Base-by-base conservation (phyloP, 2,797 vertebrate species). In the Chelon labrosus region DNA sequence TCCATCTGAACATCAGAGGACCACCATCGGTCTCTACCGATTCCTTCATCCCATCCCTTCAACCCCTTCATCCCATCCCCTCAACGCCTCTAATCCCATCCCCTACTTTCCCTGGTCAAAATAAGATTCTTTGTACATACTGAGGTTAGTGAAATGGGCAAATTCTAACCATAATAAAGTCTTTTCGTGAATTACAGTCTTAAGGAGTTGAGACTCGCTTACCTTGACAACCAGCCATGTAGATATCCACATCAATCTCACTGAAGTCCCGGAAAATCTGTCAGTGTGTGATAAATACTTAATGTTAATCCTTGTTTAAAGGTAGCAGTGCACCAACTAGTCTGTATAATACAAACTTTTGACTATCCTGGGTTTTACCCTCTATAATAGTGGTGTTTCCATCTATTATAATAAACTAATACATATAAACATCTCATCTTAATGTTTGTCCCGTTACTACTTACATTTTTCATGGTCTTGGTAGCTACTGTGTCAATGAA, bases 181-280 rank as follows among this genome's bases (percentile, higher is more conserved):
- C 11, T 37, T 10, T 41, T 46, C 12, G 10, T 13, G 3, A 27
- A 4, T 3, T 4, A 27, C 47, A 63, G 37, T 2, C 0, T 38
- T 1, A 2, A 52, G 1, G 1, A 49, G 8, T 6, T 8, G 5
- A 49, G 19, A 55, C 62, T 65, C 44, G 74, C 95, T 89, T 75
- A 99, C 98, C 89, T 5, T 96, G 93, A 87, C 97, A 99, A 67
- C 95, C 89, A 3, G 95, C 95, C 44, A 99, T 12, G 79, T 97
- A 97, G 67, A 99, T 94, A 0, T 97, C 93, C 52, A 98, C 95
- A 88, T 98, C 96, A 61, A 99, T 96, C 85, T 98, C 97, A 64
- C 46, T 93, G 92, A 98, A 99, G 91, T 99, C 96, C 6, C 77
- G 93, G 88, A 98, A 97, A 93, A 99, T 96, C 98, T 99, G 93